Evolutionary conservation across 2,113 vertebrate genomes (phyloP).

Genomic region (Eulemur macaco): DNA sequence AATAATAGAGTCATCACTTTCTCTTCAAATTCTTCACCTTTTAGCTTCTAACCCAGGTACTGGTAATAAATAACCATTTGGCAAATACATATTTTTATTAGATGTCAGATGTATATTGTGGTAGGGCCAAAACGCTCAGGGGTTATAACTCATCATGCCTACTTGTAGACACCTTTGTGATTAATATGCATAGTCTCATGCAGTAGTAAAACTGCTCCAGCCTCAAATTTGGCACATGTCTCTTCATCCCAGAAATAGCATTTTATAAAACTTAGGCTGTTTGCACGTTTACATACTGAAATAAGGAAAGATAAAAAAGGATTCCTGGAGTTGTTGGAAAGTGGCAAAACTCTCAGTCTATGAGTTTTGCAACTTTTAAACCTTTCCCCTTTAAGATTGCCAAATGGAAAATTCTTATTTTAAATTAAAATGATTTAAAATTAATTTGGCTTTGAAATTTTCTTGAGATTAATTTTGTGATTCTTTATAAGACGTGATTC

Average conservation of each 20-base stretch:
- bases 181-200: not conserved
- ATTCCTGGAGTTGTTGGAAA: not conserved
- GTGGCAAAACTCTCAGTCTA: not conserved
- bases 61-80: slow-evolving; percentile 1
- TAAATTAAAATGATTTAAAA: slow-evolving; percentile 38
- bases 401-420: not conserved
- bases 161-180: not conserved
- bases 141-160: not conserved
- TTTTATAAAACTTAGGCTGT: not conserved
- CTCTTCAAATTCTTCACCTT: slow-evolving; percentile 2
- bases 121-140: not conserved
- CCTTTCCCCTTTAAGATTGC: not conserved
- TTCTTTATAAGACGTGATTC: slow-evolving; percentile 14
- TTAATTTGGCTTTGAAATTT: slow-evolving; percentile 27
- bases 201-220: not conserved
- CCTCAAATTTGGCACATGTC: not conserved
- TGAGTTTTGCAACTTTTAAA: not conserved
- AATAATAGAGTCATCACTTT: not conserved
- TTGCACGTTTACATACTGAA: not conserved
- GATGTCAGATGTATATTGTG: not conserved
- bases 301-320: not conserved
- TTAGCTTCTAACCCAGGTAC: slow-evolving; percentile 16
- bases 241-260: not conserved
- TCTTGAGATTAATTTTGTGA: slow-evolving; percentile 40
- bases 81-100: slow-evolving; percentile 18